Base-by-base conservation (phyloP, 2,113 vertebrate genomes). In the Platycercus adscitus region DNA sequence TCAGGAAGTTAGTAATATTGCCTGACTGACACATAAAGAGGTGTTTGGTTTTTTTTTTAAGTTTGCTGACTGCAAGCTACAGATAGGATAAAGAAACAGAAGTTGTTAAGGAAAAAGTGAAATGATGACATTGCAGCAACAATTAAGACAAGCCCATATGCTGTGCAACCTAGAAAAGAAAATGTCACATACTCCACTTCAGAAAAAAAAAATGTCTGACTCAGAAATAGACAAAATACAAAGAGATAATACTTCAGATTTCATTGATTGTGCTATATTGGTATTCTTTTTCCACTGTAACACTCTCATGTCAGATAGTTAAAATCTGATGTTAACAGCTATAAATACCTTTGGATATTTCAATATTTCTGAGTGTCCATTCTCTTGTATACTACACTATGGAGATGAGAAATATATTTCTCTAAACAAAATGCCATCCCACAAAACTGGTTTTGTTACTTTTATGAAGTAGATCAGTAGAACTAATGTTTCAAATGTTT, bases 191-290 rank as follows among this genome's bases (percentile, higher is more conserved):
- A 29, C 2, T 52, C 8, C 18, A 29, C 12, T 7, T 25, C 9
- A 33, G 68, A 79, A 82, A 72, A 56, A 56, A 64, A 41, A 37
- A 24, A 53, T 19, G 1, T 3, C 31, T 8, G 2, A 35, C 8
- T 83, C 18, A 44, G 25, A 73, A 79, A 68, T 17, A n/a, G 20
- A 17, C 2, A 72, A 29, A 4, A 56, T 11, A 33, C 13, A 71
- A 77, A 69, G 12, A 65, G 18, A 18, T 49, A 61, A 55, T 21
- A 72, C 9, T 2, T 1, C 1, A 82, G 47, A 63, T 71, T 5
- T 73, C 6, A 18, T 10, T 17, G 4, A 17, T 20, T 7, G 2
- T 25, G 17, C 7, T 2, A 29, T 44, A 2, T 50, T 37, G 5
- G 1, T 50, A 16, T 46, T 86, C 20, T 12, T 80, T 83, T 80